A percentile compares a stretch with the other conserved stretches of the same genome.
Evolutionary conservation across 1,140 invertebrate species (phyloP).

Genomic region (Cyphomyrmex costatus): DNA sequence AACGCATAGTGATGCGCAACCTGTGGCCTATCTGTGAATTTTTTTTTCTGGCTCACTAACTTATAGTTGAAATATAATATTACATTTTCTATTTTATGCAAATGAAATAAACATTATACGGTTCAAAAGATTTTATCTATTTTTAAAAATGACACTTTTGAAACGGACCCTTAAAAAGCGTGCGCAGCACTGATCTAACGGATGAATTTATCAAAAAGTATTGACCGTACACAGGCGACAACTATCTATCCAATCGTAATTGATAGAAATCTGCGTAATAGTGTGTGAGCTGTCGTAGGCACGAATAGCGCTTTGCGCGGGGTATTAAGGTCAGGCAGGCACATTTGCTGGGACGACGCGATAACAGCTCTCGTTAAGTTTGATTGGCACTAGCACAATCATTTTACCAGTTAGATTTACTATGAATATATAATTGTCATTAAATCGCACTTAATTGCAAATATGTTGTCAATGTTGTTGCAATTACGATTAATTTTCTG

Average conservation of each 20-base stretch:
- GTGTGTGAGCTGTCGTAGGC: slow-evolving; percentile 45
- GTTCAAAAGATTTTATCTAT: too few relatives aligned
- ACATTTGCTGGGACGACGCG: slow-evolving; percentile 49
- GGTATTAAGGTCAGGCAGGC: slow-evolving; percentile 55
- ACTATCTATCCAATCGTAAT: slow-evolving; percentile 31
- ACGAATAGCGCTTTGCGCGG: slow-evolving; percentile 48
- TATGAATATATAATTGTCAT: slow-evolving; percentile 34
- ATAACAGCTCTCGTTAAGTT: slow-evolving; percentile 56
- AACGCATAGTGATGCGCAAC: too few relatives aligned
- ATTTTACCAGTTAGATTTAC: slow-evolving; percentile 20
- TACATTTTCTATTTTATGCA: too few relatives aligned
- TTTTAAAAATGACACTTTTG: too few relatives aligned
- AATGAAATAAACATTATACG: too few relatives aligned
- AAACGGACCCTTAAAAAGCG: too few relatives aligned
- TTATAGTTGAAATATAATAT: too few relatives aligned
- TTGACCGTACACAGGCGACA: neutral
- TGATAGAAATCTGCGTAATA: slow-evolving; percentile 57
- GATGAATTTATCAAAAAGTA: slow-evolving; percentile 8
- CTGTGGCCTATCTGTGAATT: too few relatives aligned
- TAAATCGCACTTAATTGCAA: slow-evolving; percentile 29
- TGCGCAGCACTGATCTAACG: neutral
- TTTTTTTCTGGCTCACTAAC: too few relatives aligned
- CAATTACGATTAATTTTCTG: slow-evolving; percentile 34
- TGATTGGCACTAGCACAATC: slow-evolving; percentile 45
- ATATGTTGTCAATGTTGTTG: slow-evolving; percentile 8